Evolutionary conservation across 2,888 invertebrate genomes (phyloP).

Genomic region (Trachelus stipa): DNA sequence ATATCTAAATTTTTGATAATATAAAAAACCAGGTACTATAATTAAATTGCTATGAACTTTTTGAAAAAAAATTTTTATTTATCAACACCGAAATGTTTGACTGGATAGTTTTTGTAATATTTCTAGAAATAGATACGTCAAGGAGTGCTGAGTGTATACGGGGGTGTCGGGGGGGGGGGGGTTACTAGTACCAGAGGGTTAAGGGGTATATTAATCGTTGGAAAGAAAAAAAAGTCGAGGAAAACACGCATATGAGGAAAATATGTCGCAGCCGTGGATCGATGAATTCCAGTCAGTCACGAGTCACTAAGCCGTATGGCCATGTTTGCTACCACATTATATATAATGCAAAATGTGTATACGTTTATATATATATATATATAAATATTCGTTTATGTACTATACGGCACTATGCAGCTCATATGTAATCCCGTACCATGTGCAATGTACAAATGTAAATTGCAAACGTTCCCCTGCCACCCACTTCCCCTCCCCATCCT

Average conservation of each 20-base stretch:
- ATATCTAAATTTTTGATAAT: background rate
- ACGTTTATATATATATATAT: background rate
- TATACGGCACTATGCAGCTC: background rate
- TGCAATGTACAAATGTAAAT: constrained; percentile 27
- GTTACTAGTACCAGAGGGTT: background rate
- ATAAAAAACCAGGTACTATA: background rate
- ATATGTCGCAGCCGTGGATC: constrained; percentile 22
- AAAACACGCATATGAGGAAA: constrained; percentile 6
- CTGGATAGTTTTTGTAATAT: background rate
- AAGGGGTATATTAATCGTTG: background rate
- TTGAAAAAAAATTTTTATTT: background rate
- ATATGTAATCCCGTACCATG: constrained; percentile 17
- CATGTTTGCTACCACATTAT: constrained; percentile 9
- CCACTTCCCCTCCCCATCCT: background rate
- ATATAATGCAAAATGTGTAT: constrained; percentile 12
- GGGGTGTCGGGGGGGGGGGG: background rate
- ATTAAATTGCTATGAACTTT: no score
- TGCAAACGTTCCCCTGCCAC: constrained; percentile 21
- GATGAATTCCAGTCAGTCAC: constrained; percentile 26
- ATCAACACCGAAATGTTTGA: background rate
- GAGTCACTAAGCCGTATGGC: constrained; percentile 18
- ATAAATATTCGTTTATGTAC: background rate
- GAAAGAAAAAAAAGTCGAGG: constrained; percentile 1
- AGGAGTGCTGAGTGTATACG: background rate
- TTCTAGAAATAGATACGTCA: background rate